A percentile compares a stretch with the other conserved stretches of the same genome.
Evolutionary conservation across 2,888 invertebrate genomes (phyloP).

Genomic region (Tricholauxania praeusta): DNA sequence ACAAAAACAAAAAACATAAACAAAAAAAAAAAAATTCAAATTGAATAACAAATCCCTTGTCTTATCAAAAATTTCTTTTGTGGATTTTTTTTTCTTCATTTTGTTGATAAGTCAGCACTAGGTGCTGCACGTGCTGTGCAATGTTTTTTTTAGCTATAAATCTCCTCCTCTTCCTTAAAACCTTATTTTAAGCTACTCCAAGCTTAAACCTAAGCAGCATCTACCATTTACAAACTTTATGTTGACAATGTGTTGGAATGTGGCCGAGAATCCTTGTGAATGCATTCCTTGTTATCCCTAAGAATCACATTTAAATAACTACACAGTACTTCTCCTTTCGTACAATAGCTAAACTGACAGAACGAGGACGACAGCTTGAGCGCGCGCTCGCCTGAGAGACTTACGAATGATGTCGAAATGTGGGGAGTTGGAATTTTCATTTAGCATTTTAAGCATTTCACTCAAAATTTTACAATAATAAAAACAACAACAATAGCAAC

Average conservation of each 20-base stretch:
- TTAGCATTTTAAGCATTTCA: constrained; percentile 18
- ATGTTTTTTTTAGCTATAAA: background rate
- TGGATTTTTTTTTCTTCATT: too few species aligned
- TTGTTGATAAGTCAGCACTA: too few species aligned
- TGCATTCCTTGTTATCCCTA: constrained; percentile 3
- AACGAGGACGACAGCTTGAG: background rate
- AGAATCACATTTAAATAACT: constrained; percentile 38
- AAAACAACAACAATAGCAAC: background rate
- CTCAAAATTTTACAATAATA: constrained; percentile 6
- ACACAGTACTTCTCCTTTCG: background rate
- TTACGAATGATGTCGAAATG: background rate
- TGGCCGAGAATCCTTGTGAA: background rate
- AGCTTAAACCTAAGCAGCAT: too few species aligned
- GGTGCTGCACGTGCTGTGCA: too few species aligned
- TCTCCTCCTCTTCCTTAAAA: background rate
- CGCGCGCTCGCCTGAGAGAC: background rate
- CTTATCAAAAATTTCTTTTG: too few species aligned
- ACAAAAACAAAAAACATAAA: too few species aligned
- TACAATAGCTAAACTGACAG: background rate
- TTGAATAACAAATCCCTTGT: too few species aligned
- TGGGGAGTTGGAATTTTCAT: constrained; percentile 10
- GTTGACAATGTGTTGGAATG: constrained; percentile 29
- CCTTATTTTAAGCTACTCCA: too few species aligned
- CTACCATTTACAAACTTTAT: background rate
- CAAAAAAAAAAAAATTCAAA: too few species aligned